Evolutionary conservation across 2,888 invertebrate species (phyloP), one percentile per base, ranked within the genome.

Genomic region (Rhamnusium bicolor): DNA sequence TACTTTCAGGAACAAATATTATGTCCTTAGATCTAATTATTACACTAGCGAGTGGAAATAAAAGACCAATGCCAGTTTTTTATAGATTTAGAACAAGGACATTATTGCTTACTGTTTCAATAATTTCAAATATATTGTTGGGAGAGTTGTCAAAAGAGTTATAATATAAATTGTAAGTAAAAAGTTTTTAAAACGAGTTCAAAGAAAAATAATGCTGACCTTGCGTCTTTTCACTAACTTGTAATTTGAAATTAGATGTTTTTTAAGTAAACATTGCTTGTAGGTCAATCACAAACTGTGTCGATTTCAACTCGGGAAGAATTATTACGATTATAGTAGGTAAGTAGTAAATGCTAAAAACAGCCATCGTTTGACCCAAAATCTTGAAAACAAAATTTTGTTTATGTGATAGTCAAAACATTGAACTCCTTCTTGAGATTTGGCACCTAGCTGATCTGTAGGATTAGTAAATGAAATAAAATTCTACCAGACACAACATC

Each of bases 301-400:
- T 49, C 63, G 63, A 63, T 27, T 51, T 24, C 14, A 18, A 51
- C 51, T 49, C n/a, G 51, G n/a, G 5, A 63, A 51, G 18, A 49
- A 49, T 24, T 21, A 14, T 27, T 27, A 58, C 29, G 58, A 16
- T 12, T 58, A n/a, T 54, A 29, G 27, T 29, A 56, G 56, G n/a
- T 7, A 16, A 32, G 40, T 40, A 40, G 40, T 19, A 4, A 18
- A 19, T 16, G 32, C 53, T 40, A 27, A 63, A 63, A 65, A 65
- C 65, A 65, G 53, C 51, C 65, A 65, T 32, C n/a, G 51, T 32
- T 14, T 65, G 65, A 65, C 65, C 65, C 53, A 65, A 65, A 53
- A 65, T 32, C 53, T 19, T 29, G 29, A 19, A 29, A 7, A 14
- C 32, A 21, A 19, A 65, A 19, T 16, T 53, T n/a, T n/a, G 19